Percentiles rank a stretch among this genome's conserved stretches.
Evolutionary conservation across 2,888 invertebrate species (phyloP).

Genomic region (Conomelus anceps): DNA sequence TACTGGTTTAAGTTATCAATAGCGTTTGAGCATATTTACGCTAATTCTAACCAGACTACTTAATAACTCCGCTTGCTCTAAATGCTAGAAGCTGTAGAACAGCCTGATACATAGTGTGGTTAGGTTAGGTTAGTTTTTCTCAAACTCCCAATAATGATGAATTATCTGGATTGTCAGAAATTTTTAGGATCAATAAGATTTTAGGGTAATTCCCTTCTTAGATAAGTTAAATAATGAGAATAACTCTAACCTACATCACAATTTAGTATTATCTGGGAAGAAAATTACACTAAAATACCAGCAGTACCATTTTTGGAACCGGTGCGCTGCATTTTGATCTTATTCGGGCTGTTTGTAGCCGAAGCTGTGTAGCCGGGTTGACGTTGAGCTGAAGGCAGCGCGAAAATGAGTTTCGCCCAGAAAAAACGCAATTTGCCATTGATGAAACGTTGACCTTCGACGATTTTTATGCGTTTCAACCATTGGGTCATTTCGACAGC

Average conservation of each 20-base stretch:
- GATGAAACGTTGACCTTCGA: neutral
- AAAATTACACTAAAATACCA: neutral
- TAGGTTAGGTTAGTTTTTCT: no score
- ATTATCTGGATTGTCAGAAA: no score
- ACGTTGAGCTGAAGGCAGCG: neutral
- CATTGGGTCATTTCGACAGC: neutral
- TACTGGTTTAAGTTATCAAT: no score
- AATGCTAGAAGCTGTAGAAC: no score
- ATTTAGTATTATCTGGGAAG: no score
- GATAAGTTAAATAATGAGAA: neutral
- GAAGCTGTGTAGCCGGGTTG: neutral
- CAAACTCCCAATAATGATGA: no score
- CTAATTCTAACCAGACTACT: no score
- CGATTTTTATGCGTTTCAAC: neutral
- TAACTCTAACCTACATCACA: neutral
- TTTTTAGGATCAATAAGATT: no score
- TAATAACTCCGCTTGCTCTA: no score
- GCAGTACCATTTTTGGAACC: neutral
- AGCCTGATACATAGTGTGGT: no score
- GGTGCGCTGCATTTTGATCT: neutral
- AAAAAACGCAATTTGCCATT: neutral
- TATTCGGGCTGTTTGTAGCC: neutral
- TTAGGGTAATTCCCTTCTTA: no score
- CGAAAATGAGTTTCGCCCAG: neutral
- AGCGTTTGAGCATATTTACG: no score